Evolutionary conservation across 2,888 invertebrate genomes (phyloP), one percentile per base, ranked within the genome.

Genomic region (Tachystola acroxantha): DNA sequence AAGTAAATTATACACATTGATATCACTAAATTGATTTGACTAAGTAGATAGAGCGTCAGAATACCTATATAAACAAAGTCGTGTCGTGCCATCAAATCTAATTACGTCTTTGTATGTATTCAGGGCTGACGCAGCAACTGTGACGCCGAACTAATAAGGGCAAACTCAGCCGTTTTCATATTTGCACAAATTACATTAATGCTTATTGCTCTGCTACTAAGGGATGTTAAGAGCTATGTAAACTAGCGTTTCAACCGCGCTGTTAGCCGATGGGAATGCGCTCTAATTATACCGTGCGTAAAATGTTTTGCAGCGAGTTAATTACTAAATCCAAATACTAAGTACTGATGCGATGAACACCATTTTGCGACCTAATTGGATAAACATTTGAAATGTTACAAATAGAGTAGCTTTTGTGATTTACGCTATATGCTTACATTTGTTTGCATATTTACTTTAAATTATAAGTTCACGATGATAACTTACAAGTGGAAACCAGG

Each of bases 111-210:
- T n/a, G 50, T 63, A 45, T 58, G 61, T 68, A 62, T 61, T 61
- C 58, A 57, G 62, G 58, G 14, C 33, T 58, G 53, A 46, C 55
- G 53, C 48, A 44, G 50, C 63, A 63, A 68, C 62, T 64, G 65
- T 58, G 63, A 58, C 65, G 62, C 53, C 55, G 48, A 64, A 67
- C 70, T 80, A 78, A 78, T 77, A 79, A 77, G 72, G 68, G 62
- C 58, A 67, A 71, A 71, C 63, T 69, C 67, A 55, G 64, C 55
- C 69, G 62, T 77, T 76, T 75, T 71, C 76, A 77, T 79, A 78
- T 80, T 78, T 78, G 75, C 68, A 56, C 74, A 73, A 77, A 81
- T 79, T 75, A 79, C 69, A 65, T 77, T 75, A 79, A 76, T 61
- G 68, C 66, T 77, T 68, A 75, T 71, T 71, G 70, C 74, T 59